Evolutionary conservation across 2,888 invertebrate species (phyloP), one percentile per base, ranked within the genome.

Genomic region (Melinaea marsaeus): DNA sequence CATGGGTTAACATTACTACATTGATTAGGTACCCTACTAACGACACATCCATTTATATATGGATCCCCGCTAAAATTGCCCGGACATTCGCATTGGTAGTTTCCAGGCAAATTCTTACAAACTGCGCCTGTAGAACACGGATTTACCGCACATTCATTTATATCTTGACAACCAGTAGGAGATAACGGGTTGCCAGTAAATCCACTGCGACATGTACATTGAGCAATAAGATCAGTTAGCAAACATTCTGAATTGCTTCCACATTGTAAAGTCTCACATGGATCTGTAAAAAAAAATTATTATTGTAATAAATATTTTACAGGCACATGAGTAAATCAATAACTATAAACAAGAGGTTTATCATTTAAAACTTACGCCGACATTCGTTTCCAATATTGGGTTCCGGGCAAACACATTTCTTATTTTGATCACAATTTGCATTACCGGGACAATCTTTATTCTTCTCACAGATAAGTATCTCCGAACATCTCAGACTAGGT

Each of bases 371-470:
- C 95, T 94, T 92, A 96, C 96, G 97, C 85, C 97, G 93, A 76
- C 98, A 98, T 77, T 97, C 96, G 74, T 97, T 96, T 73, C 97
- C 98, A 72, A 96, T 92, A 79, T 97, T 97, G 0, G 98, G 98
- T 76, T 96, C 96, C 2, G 97, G 97, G 75, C 98, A 98, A 47
- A 96, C 83, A 79, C 98, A 98, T 75, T 95, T 93, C 65, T 94
- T 93, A 69, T 94, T 93, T 6, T 90, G 79, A 78, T 97, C 95
- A 77, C 98, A 98, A 71, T 97, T 90, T 4, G 97, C 95, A 88
- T 98, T 97, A 74, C 97, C 97, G 35, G 97, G 97, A 83, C 98
- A 98, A 70, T 97, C 95, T 59, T 92, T 92, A 77, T 96, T 94
- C 2, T 80, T 84, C 69, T 92, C 92, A 77, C 98, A 98, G 37